Evolutionary conservation across 2,888 invertebrate species (phyloP).

Genomic region (Microchrysa polita): DNA sequence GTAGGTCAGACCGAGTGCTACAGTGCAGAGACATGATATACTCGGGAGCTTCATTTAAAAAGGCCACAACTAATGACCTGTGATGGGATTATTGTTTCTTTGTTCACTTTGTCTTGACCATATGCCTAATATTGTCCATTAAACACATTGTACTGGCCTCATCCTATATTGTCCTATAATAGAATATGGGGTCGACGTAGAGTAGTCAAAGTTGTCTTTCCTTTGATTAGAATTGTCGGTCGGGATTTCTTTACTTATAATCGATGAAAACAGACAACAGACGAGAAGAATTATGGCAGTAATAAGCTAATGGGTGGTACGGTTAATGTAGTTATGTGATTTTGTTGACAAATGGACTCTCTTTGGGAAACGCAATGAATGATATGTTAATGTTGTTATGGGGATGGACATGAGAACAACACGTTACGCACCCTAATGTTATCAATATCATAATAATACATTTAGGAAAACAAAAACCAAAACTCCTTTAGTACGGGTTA

Average conservation of each 20-base stretch:
- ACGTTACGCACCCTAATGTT: no score
- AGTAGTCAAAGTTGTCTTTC: neutral
- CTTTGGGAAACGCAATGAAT: constrained; percentile 1
- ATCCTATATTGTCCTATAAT: neutral
- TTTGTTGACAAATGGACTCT: constrained; percentile 10
- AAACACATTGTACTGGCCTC: constrained; percentile 15
- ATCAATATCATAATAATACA: no score
- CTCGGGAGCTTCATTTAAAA: constrained; percentile 37
- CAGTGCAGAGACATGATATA: constrained; percentile 27
- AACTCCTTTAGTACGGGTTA: no score
- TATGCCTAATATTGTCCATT: constrained; percentile 43
- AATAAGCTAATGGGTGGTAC: constrained; percentile 34
- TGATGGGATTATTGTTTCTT: constrained; percentile 44
- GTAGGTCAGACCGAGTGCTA: constrained; percentile 12
- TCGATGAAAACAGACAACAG: constrained; percentile 14
- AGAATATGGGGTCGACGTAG: constrained; percentile 2
- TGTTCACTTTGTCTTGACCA: constrained; percentile 12
- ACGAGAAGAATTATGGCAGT: constrained; percentile 40
- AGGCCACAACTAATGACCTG: constrained; percentile 44
- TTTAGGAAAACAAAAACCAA: no score
- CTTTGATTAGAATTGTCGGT: neutral
- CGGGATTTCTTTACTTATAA: constrained; percentile 10
- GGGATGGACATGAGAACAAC: neutral
- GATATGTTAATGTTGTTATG: constrained; percentile 12
- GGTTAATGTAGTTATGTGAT: constrained; percentile 39